These are phyloP conservation scores for Diorhabda elongata DNA, from an alignment of 1,140 invertebrate genomes.

Conservation along the genomic window DNA sequence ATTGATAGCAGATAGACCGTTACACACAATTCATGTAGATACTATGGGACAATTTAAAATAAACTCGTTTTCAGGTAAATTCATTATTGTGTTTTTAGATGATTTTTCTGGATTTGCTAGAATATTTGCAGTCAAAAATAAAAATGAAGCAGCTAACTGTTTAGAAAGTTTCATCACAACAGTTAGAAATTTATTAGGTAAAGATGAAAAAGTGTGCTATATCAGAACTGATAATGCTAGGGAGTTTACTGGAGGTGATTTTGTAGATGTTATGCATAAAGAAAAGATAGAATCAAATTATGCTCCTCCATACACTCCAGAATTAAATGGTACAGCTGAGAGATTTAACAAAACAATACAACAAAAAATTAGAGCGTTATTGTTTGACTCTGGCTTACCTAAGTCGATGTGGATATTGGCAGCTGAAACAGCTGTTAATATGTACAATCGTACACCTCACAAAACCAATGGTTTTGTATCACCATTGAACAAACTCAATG, in stretches of 20 bases:
- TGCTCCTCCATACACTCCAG: not conserved
- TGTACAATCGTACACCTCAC: too few species aligned
- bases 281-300: not conserved
- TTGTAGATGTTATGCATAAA: too few species aligned
- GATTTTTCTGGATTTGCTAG: too few species aligned
- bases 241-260: too few species aligned
- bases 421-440: too few species aligned
- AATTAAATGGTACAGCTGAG: constrained; percentile 4
- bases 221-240: too few species aligned
- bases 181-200: constrained; percentile 1
- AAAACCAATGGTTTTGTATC: constrained; percentile 1
- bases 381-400: too few species aligned
- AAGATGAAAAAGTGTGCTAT: not conserved
- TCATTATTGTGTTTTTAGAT: too few species aligned
- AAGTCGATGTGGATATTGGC: too few species aligned
- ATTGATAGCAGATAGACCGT: not conserved
- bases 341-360: constrained; percentile 5
- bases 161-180: not conserved
- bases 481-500: not conserved
- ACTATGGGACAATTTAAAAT: constrained; percentile 3
- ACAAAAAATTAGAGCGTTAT: not conserved
- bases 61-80: not conserved
- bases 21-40: constrained; percentile 5
- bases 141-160: constrained; percentile 3
- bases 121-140: not conserved